Conservation (phyloP, 2,888 invertebrate species). For the Cerastis rubricosa region DNA sequence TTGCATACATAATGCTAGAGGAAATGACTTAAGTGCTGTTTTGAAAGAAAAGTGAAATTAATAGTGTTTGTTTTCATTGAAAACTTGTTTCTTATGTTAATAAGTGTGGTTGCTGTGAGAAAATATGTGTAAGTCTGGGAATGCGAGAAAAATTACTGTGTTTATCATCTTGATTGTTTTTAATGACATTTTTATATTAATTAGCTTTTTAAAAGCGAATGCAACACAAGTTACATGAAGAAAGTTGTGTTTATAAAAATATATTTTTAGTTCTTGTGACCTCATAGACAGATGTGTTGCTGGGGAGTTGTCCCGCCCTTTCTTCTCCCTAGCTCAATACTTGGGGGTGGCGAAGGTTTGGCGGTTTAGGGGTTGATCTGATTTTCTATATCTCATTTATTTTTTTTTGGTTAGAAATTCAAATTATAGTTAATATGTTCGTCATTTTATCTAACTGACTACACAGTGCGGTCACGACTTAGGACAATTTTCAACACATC, state of each 20-base stretch:
- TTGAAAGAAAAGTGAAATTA: slow-evolving; percentile 69
- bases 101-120: slow-evolving; percentile 35
- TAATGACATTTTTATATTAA: not conserved
- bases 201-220: not conserved
- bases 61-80: slow-evolving; percentile 70
- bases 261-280: not conserved
- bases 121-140: slow-evolving; percentile 35
- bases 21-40: slow-evolving; percentile 68
- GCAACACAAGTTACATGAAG: not conserved
- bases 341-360: not conserved
- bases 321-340: not conserved
- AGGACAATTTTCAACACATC: not conserved
- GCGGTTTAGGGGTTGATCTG: not conserved
- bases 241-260: not conserved
- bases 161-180: not conserved
- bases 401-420: not conserved
- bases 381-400: not conserved
- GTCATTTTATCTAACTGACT: not conserved
- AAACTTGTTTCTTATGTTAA: slow-evolving; percentile 63
- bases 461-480: not conserved
- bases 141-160: slow-evolving; percentile 3
- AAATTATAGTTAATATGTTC: too few species aligned
- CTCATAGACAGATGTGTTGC: not conserved
- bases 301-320: not conserved
- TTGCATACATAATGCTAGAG: slow-evolving; percentile 67